Base-by-base conservation (phyloP, 2,888 invertebrate species). In the Oligia latruncula region DNA sequence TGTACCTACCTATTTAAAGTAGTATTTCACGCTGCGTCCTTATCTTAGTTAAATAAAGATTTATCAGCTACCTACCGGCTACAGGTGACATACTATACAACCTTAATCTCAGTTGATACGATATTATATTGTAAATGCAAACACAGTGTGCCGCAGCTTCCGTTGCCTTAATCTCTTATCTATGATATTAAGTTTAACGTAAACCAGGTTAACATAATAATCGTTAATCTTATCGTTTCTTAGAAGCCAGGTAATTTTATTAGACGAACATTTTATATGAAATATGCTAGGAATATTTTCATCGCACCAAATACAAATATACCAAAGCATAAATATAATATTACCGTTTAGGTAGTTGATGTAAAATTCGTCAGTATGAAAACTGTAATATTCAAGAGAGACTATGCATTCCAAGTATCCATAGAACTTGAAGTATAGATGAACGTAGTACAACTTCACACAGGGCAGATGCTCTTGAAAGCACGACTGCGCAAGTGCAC, bases 81-180 rank as follows among this genome's bases (percentile, higher is more conserved):
- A 92, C 94, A 92, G 92, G 93, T 95, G 95, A 96, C 95, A 96
- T 95, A 95, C 96, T 92, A 93, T 91, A 92, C 92, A 92, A 87
- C 90, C 90, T 88, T 95, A 95, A 95, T 96, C 96, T 95, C 84
- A 87, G 84, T 89, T 95, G 95, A 95, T 94, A 96, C 94, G 93
- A 94, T 93, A 94, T 92, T 92, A 91, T 93, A 94, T 92, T 90
- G 89, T 91, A 89, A 92, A 92, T 71, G 93, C 93, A 96, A 96
- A 96, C 96, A 96, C 86, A 90, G 91, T 92, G 91, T 91, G 92
- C 91, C 93, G 93, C 95, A 95, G 96, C 96, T 95, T 96, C 96
- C 96, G 95, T 94, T 91, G 91, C 90, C 86, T 91, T 95, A 95
- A 95, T 95, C 94, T 95, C 91, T 95, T 95, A 95, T 95, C 95